Evolutionary conservation across 2,797 vertebrate species (phyloP), one percentile per base, ranked within the genome.

Genomic region (Austrolebias charrua): DNA sequence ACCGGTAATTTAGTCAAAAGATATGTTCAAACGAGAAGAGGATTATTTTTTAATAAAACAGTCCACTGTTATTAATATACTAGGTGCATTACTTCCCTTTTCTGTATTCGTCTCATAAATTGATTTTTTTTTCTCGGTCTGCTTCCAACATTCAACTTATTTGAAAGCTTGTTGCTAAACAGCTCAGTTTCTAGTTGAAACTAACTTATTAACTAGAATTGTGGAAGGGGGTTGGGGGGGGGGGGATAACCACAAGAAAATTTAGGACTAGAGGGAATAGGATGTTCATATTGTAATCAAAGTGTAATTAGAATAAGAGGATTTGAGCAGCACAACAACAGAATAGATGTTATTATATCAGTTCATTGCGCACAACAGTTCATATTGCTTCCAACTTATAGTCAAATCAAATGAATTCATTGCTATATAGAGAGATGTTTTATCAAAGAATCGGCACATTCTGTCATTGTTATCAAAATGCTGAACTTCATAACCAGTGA

Each of bases 391-490:
- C 28, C 54, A 48, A 55, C 43, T 40, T 58, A 52, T 60, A 42
- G 29, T 40, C 38, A 40, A 40, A 69, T 63, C n/a, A 2, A 42
- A 31, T 43, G 60, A 71, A 70, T 76, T 47, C 60, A 50, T 51
- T 52, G 12, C 60, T 31, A 55, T 64, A 33, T 48, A 28, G 68
- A 67, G 31, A 78, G 69, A 53, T 46, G 14, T 31, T 15, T 51
- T 73, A 58, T 81, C 71, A 73, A 48, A 14, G 19, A 53, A 55
- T 65, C 48, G 60, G 64, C 76, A 75, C 55, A 64, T 2, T 14
- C 56, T 81, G 69, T 80, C 74, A 73, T 71, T 48, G 58, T 57
- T 58, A 59, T 54, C 55, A 70, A 76, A 55, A 78, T 59, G 13
- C 2, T 24, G 24, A 24, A 83, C 75, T 79, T 81, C 63, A 77